These are phyloP conservation scores for Pelecanus crispus DNA, from an alignment of 2,113 vertebrate species.

Conservation along the genomic window DNA sequence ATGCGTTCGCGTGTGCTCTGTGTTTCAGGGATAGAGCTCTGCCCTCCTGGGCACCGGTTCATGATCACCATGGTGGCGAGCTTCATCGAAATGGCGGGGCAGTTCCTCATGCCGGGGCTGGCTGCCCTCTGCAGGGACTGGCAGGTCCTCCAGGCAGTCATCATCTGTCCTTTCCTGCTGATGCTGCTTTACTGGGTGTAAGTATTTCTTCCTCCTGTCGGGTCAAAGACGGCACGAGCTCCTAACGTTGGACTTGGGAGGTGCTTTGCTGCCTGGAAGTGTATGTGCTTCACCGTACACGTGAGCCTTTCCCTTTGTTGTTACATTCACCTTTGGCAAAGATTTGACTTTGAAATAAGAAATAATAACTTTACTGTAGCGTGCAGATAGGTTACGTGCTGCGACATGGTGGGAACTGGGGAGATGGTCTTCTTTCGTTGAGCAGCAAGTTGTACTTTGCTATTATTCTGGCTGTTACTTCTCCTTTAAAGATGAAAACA, in stretches of 20 bases:
- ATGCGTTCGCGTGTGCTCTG: neutral
- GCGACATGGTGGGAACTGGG: fast-evolving
- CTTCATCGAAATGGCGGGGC: constrained; percentile 90
- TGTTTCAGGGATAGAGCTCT: constrained; percentile 92
- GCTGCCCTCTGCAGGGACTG: constrained; percentile 91
- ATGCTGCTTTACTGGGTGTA: constrained; percentile 93
- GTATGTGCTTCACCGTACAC: fast-evolving
- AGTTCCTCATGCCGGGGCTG: constrained; percentile 93
- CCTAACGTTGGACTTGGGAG: neutral
- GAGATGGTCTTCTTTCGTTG: neutral
- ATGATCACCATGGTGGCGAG: constrained; percentile 97
- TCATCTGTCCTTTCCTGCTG: constrained; percentile 94
- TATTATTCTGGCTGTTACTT: neutral
- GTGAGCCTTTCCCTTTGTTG: neutral
- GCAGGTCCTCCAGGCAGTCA: constrained; percentile 93
- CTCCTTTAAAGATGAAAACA: neutral
- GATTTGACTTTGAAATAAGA: neutral
- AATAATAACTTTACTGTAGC: neutral
- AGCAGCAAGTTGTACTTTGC: neutral
- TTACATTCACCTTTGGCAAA: neutral
- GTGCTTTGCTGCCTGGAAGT: fast-evolving
- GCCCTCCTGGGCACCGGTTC: constrained; percentile 89
- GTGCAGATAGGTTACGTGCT: fast-evolving
- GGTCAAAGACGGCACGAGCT: neutral
- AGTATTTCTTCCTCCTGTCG: constrained; percentile 57